A percentile compares a stretch with the other conserved stretches of the same genome.
These are phyloP conservation scores for Turnix velox DNA, from an alignment of 2,113 vertebrate species.

Conservation along the genomic window DNA sequence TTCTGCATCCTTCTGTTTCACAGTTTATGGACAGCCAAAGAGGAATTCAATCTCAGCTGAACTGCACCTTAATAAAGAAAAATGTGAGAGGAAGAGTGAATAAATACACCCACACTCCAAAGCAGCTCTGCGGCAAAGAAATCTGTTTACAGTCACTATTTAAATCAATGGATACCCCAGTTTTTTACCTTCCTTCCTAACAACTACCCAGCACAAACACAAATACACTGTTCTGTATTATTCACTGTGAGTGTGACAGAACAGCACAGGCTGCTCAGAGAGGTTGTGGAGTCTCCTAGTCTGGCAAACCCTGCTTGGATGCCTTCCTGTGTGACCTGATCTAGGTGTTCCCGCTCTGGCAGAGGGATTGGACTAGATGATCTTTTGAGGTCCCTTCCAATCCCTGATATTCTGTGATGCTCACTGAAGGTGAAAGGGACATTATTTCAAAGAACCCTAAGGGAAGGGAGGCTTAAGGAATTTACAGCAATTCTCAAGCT, in stretches of 20 bases:
- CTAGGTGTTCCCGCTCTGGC: no score
- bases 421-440: not conserved
- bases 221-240: not conserved
- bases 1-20: slow-evolving; percentile 65
- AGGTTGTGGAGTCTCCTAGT: no score
- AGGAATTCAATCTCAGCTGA: not conserved
- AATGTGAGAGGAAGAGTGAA: not conserved
- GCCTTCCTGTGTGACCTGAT: no score
- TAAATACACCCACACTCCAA: not conserved
- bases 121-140: not conserved
- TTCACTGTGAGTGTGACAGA: no score
- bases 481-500: not conserved
- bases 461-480: not conserved
- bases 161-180: not conserved
- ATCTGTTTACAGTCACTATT: not conserved
- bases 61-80: slow-evolving; percentile 50
- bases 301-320: no score
- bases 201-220: not conserved
- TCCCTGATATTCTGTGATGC: no score
- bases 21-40: not conserved
- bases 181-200: not conserved
- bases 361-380: no score
- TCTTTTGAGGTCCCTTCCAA: no score
- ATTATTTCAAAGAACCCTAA: not conserved
- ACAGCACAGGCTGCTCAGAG: no score